Conservation (phyloP, 2,113 vertebrate genomes). For the Anguilla japonica region DNA sequence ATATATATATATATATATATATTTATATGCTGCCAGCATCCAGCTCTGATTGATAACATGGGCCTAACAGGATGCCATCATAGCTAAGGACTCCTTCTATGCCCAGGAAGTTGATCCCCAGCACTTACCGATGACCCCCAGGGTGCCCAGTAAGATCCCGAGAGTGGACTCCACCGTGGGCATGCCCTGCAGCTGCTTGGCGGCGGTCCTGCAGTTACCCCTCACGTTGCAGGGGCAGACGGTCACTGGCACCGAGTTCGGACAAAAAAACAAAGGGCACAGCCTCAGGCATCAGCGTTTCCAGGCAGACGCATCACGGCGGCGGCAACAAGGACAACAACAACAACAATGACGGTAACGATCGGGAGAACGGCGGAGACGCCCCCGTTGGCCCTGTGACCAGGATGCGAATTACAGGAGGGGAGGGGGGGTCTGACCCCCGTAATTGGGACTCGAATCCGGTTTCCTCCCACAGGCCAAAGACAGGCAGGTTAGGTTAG, state of each 20-base stretch:
- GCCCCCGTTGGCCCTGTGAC: no score
- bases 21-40: no score
- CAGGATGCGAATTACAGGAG: no score
- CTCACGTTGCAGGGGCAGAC: conserved; percentile 76
- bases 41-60: no score
- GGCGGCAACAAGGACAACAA: background rate
- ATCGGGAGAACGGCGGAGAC: background rate
- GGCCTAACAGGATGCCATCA: no score
- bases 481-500: no score
- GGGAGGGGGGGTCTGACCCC: no score
- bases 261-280: background rate
- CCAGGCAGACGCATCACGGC: background rate
- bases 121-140: conserved; percentile 45
- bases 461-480: no score
- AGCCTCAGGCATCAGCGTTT: background rate
- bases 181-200: conserved; percentile 75
- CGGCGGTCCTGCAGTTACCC: conserved; percentile 71
- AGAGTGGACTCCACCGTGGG: conserved; percentile 70
- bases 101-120: background rate
- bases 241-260: conserved; percentile 55
- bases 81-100: no score
- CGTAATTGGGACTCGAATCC: no score
- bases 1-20: no score
- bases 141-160: conserved; percentile 70
- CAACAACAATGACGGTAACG: background rate